These are phyloP conservation scores for Linnaemya tessellans DNA, from an alignment of 2,888 invertebrate genomes.

Conservation along the genomic window DNA sequence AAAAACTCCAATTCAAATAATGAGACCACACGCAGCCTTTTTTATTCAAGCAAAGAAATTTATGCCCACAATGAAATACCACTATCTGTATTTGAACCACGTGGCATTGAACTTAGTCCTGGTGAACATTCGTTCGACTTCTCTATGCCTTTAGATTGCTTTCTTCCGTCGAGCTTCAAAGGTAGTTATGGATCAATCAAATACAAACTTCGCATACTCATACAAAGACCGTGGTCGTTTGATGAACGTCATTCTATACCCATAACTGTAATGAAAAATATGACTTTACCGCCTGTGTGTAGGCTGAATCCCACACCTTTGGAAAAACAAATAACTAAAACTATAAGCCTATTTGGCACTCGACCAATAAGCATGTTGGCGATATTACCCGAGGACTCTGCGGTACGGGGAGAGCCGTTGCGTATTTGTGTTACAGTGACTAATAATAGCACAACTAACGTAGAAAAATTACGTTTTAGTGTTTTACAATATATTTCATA, in stretches of 20 bases:
- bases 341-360: conserved; percentile 81
- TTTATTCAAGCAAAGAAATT: conserved; percentile 82
- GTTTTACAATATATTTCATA: conserved; percentile 80
- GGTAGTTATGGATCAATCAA: conserved; percentile 82
- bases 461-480: conserved; percentile 82
- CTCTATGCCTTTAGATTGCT: conserved; percentile 77
- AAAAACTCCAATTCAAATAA: conserved; percentile 79
- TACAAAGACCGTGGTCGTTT: conserved; percentile 83
- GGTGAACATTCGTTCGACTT: conserved; percentile 81
- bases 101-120: conserved; percentile 80
- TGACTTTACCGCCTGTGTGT: conserved; percentile 76
- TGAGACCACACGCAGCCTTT: conserved; percentile 79
- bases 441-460: conserved; percentile 82
- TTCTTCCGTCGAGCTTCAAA: conserved; percentile 81
- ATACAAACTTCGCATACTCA: conserved; percentile 81
- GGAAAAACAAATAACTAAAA: conserved; percentile 80
- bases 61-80: conserved; percentile 80
- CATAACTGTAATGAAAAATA: conserved; percentile 80
- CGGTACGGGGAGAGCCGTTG: conserved; percentile 80
- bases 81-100: conserved; percentile 80
- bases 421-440: conserved; percentile 81
- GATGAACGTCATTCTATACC: conserved; percentile 82
- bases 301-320: conserved; percentile 77
- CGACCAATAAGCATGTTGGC: conserved; percentile 82
- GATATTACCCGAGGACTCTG: conserved; percentile 79